phyloP scores from a whole-genome alignment of 2,888 invertebrate genomes.

The Ormia ochracea region DNA sequence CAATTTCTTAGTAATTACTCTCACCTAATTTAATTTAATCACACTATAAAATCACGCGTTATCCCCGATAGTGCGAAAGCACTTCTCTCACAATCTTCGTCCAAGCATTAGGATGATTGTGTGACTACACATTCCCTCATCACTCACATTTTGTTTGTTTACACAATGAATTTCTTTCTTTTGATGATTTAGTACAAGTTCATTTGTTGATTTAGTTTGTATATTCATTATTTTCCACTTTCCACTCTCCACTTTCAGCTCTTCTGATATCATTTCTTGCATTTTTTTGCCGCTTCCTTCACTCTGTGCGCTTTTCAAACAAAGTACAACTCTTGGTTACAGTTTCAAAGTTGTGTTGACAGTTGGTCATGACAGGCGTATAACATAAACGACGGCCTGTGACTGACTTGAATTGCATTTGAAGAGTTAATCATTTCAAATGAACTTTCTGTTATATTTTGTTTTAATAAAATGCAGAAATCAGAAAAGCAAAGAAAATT shows the following conservation, averaged over 20 bases:
- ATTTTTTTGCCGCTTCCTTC: too few species aligned
- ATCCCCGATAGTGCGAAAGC: too few species aligned
- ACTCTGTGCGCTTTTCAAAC: constrained; percentile 32
- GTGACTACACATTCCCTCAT: constrained; percentile 25
- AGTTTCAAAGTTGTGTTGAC: constrained; percentile 57
- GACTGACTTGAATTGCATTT: constrained; percentile 59
- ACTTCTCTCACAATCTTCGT: background rate
- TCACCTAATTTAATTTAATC: too few species aligned
- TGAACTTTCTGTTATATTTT: constrained; percentile 21
- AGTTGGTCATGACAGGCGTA: constrained; percentile 60
- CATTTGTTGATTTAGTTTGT: constrained; percentile 17
- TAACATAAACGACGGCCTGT: constrained; percentile 57
- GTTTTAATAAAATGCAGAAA: background rate
- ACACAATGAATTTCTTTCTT: constrained; percentile 50
- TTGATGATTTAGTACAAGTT: constrained; percentile 54
- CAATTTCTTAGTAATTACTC: too few species aligned
- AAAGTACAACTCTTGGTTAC: constrained; percentile 53
- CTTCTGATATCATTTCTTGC: background rate
- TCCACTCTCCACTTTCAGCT: background rate
- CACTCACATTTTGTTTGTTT: constrained; percentile 34
- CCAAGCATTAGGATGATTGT: constrained; percentile 6
- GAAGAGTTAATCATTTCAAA: constrained; percentile 53
- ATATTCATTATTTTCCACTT: constrained; percentile 6
- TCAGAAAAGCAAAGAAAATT: background rate
- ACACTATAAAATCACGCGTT: too few species aligned